These are phyloP conservation scores for Gastracanthus pulcherrimus DNA, from an alignment of 2,888 invertebrate genomes.

Conservation along the genomic window DNA sequence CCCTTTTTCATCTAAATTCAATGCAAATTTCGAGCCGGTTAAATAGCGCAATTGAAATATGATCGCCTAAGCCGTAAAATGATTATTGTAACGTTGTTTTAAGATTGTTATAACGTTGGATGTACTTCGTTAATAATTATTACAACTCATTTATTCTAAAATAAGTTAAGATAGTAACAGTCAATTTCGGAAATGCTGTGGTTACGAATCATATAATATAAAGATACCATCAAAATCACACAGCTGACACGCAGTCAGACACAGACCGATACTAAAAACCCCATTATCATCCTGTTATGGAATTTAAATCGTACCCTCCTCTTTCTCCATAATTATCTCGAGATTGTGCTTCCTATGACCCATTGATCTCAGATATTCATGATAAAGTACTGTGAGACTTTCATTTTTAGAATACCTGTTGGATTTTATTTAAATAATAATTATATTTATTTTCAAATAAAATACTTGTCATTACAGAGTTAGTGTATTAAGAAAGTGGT, in stretches of 20 bases:
- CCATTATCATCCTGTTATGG: constrained; percentile 68
- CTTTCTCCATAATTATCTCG: constrained; percentile 56
- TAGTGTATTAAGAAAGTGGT: too few relatives aligned
- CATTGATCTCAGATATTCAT: constrained; percentile 8
- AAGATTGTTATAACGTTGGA: too few relatives aligned
- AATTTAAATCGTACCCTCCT: constrained; percentile 67
- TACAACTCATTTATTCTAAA: background rate
- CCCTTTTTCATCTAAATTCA: constrained; percentile 20
- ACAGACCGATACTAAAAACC: constrained; percentile 66
- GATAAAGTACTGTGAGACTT: background rate
- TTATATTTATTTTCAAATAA: too few relatives aligned
- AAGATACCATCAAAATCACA: background rate
- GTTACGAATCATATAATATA: background rate
- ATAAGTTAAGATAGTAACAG: background rate
- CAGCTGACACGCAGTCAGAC: background rate
- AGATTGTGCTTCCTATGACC: background rate
- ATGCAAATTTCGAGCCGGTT: constrained; percentile 9
- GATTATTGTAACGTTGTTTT: too few relatives aligned
- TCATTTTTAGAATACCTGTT: too few relatives aligned
- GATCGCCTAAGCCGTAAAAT: too few relatives aligned
- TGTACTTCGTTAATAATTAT: too few relatives aligned
- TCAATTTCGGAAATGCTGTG: background rate
- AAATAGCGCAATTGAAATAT: background rate
- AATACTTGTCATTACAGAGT: too few relatives aligned
- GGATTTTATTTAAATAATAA: too few relatives aligned